Percentiles rank a stretch among this genome's conserved stretches.
Evolutionary conservation across 2,113 vertebrate species (phyloP).

Genomic region (Gulo gulo): DNA sequence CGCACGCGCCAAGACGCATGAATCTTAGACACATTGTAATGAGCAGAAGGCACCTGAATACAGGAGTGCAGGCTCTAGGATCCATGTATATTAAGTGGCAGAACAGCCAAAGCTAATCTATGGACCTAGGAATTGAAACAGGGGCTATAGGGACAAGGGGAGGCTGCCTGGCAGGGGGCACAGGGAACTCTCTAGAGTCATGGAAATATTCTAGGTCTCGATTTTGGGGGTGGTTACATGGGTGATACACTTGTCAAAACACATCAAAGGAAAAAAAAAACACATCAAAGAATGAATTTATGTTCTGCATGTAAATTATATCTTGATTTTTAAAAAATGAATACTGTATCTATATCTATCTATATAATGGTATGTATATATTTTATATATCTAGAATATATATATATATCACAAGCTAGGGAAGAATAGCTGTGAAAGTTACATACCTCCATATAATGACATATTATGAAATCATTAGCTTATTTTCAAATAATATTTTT

Average conservation of each 20-base stretch:
- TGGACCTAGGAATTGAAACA: neutral
- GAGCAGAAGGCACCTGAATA: neutral
- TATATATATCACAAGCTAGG: neutral
- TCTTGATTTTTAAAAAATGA: neutral
- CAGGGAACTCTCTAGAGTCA: neutral
- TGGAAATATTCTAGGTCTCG: neutral
- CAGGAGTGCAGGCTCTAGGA: rapidly evolving
- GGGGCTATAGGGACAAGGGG: neutral
- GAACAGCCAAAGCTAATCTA: neutral
- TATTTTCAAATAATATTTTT: neutral
- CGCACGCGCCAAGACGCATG: rapidly evolving
- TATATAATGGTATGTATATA: neutral
- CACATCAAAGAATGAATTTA: too few relatives aligned
- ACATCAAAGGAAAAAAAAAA: too few relatives aligned
- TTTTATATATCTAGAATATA: neutral
- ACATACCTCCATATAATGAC: neutral
- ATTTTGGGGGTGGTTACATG: neutral
- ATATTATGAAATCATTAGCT: neutral
- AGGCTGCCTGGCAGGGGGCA: neutral
- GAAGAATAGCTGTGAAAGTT: neutral
- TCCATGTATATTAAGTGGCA: rapidly evolving
- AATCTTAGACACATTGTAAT: neutral
- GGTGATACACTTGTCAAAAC: neutral
- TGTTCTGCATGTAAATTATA: neutral
- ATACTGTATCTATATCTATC: neutral